Base-by-base conservation (phyloP, 2,113 vertebrate species). In the Heloderma charlesbogerti region DNA sequence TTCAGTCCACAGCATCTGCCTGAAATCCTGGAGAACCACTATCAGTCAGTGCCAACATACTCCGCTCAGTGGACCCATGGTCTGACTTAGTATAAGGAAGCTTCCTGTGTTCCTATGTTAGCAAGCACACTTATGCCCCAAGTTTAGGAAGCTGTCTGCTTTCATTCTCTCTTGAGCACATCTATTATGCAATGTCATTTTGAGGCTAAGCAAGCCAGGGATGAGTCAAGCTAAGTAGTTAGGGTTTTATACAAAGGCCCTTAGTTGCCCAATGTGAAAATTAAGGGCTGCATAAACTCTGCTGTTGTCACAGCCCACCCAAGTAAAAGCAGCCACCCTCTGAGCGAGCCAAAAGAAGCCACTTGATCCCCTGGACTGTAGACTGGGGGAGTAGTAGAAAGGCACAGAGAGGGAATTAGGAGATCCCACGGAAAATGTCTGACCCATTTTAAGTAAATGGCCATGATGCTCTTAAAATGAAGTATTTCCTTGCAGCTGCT, bases 341-440 rank as follows among this genome's bases (percentile, higher is more conserved):
- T 71, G 7, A 71, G 37, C 7, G 10, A 20, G 66, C 29, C 40
- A 16, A 86, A 66, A 82, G 90, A 63, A 89, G 74, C 84, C 91
- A 93, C 92, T 91, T 6, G 27, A 96, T 86, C 93, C 90, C 89
- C 88, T 92, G 91, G 94, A 86, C 88, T 91, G 89, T 3, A 86
- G 83, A 66, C 91, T 88, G 5, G 45, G 91, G 88, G 91, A 92
- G 77, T 94, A 88, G 95, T 92, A 94, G 90, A 91, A 92, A 90
- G 89, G 94, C 8, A 66, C 67, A 95, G 93, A 25, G 54, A 29
- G 6, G 69, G 3, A 79, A 93, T 92, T 93, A 92, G 84, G 90
- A 95, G 86, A 88, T 90, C 91, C 93, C 77, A 92, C 87, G 96
- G 95, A 95, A 95, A 97, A 96, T 94, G 93, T 89, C 93, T 88